Conservation (phyloP, 2,113 vertebrate genomes). For the Meriones unguiculatus region DNA sequence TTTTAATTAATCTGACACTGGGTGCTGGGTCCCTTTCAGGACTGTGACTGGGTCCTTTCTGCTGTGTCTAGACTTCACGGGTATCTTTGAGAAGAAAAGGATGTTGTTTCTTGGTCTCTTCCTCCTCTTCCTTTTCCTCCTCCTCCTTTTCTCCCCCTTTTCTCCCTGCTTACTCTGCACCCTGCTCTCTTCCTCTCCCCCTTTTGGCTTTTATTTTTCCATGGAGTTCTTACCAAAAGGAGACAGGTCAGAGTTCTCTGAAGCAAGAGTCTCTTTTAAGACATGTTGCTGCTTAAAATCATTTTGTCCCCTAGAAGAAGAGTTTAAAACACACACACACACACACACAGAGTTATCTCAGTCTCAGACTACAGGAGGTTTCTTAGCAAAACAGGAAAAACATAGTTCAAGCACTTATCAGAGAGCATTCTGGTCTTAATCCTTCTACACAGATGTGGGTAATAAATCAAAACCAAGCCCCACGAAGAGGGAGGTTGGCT, state of each 20-base stretch:
- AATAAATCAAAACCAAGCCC: conserved; percentile 68
- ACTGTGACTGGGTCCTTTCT: conserved; percentile 60
- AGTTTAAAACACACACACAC: not conserved
- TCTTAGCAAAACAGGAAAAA: conserved; percentile 45
- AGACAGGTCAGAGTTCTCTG: not conserved
- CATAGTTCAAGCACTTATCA: not conserved
- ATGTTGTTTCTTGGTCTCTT: not conserved
- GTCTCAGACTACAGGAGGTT: conserved; percentile 30
- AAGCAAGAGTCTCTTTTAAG: not conserved
- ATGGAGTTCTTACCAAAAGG: not conserved
- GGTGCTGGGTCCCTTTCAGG: conserved; percentile 27
- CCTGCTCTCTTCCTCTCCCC: accelerated
- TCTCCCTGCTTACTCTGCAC: not conserved
- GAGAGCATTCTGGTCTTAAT: conserved; percentile 22
- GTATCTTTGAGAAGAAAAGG: conserved; percentile 53
- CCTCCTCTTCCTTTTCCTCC: too few relatives aligned
- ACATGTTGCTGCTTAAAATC: not conserved
- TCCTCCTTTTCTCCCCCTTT: not conserved
- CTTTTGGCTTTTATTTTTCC: not conserved
- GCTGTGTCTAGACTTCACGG: conserved; percentile 5
- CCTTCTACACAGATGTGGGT: conserved; percentile 54
- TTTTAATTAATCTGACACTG: conserved; percentile 36
- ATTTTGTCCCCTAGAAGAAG: not conserved
- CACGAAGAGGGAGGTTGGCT: conserved; percentile 42
- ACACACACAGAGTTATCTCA: not conserved